Evolutionary conservation across 2,113 vertebrate species (phyloP), one percentile per base, ranked within the genome.

Genomic region (Amphilophus citrinellus): DNA sequence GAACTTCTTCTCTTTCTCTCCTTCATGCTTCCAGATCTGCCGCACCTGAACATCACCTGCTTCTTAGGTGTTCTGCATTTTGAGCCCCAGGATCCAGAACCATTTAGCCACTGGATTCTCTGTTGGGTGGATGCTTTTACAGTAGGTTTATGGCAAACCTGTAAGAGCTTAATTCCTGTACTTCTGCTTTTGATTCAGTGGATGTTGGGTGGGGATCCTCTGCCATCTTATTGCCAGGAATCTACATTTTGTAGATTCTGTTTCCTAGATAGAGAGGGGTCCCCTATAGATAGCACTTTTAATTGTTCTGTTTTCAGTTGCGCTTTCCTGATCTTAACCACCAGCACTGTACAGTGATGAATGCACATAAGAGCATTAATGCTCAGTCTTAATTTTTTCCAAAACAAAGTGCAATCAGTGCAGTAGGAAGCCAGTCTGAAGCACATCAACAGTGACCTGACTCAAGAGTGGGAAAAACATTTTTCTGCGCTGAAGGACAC

Each of bases 161-260:
- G n/a, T 0, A 0, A 30, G 22, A 71, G 0, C 65, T 71, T 13
- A 71, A 30, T 44, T 71, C 15, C 65, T 71, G 0, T 20, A 20
- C 47, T 71, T 5, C 14, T 30, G 39, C 47, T 47, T 71, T 20
- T 7, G 0, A n/a, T 63, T 63, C 44, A 47, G 14, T 5, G 44
- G 44, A 47, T 14, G 3, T 13, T 47, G 14, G 4, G 44, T 47
- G 44, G 44, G 0, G 42, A 3, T 44, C 42, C 42, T 44, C 10
- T 14, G 11, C 11, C 42, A 39, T 42, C 11, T 47, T 15, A 47
- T 47, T 47, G 13, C 44, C 44, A 47, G 44, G 44, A 15, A 10
- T 47, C 44, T 15, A 42, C 9, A 4, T 10, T 42, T 42, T 42
- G 10, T 42, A 47, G 44, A 15, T 47, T 15, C 10, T 47, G 44